Conservation (phyloP, 2,888 invertebrate species). For the Lasioglossum marginatum region DNA sequence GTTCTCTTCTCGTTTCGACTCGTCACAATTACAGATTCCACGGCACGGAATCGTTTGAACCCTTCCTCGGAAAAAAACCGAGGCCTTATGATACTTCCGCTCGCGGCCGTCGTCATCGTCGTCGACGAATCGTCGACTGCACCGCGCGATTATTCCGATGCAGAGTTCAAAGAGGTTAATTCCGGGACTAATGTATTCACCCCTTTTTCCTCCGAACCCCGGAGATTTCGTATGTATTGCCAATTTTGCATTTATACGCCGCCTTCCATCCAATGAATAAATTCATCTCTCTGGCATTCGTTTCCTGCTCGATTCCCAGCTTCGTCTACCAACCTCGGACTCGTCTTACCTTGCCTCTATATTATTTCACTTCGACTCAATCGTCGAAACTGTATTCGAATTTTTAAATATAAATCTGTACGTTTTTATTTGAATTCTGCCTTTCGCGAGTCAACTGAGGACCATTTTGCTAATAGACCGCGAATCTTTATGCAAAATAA, state of each 20-base stretch:
- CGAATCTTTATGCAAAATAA: neutral
- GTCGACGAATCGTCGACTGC: constrained; percentile 77
- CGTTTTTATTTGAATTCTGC: too few species aligned
- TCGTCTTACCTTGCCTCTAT: neutral
- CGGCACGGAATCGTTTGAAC: neutral
- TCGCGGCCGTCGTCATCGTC: neutral
- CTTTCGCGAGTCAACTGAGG: neutral
- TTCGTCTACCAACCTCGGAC: neutral
- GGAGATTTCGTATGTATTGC: constrained; percentile 85
- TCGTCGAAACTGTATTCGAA: neutral
- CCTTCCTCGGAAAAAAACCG: neutral
- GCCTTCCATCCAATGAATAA: constrained; percentile 83
- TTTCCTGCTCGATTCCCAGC: constrained; percentile 24
- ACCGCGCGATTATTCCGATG: constrained; percentile 81
- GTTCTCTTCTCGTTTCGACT: constrained; percentile 24
- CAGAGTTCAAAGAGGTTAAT: constrained; percentile 83
- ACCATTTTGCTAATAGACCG: neutral
- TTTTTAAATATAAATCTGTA: neutral
- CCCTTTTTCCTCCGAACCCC: constrained; percentile 84
- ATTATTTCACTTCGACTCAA: neutral
- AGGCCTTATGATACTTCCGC: neutral
- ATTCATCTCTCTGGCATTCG: constrained; percentile 81
- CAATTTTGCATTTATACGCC: constrained; percentile 84
- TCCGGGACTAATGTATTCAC: constrained; percentile 84
- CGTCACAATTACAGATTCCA: constrained; percentile 39